phyloP scores from a whole-genome alignment of 2,113 vertebrate species.

The Uria lomvia region DNA sequence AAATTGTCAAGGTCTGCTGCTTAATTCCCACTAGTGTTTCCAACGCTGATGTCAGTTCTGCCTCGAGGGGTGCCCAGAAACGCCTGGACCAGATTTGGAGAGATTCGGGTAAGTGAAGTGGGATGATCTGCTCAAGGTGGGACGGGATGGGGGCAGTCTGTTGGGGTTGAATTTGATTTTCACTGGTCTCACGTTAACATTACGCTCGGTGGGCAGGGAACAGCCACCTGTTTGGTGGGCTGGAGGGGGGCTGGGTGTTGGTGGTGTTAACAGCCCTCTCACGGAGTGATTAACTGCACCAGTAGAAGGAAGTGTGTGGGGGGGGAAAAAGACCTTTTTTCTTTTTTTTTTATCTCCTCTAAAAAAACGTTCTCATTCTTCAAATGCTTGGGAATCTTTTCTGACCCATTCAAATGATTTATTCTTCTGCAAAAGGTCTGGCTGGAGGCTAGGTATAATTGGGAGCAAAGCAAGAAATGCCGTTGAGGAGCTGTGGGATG shows the following conservation, averaged over 20 bases:
- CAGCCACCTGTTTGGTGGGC: neutral
- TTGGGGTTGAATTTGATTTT: neutral
- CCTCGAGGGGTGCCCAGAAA: neutral
- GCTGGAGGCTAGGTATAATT: neutral
- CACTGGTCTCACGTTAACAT: accelerated
- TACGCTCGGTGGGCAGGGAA: neutral
- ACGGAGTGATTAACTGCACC: neutral
- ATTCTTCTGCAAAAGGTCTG: neutral
- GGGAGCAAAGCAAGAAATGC: neutral
- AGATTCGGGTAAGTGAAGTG: neutral
- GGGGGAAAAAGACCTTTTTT: accelerated
- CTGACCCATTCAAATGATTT: neutral
- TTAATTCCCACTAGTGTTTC: neutral
- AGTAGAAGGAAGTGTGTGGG: neutral
- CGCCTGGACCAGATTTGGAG: neutral
- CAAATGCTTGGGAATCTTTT: neutral
- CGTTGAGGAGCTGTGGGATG: neutral
- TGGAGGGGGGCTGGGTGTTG: neutral
- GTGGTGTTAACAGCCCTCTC: neutral
- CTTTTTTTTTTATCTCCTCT: neutral
- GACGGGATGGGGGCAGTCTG: accelerated
- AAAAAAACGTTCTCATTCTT: neutral
- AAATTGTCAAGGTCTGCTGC: neutral
- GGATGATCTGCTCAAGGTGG: neutral
- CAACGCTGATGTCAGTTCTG: neutral